These are phyloP conservation scores for Cygnus atratus DNA, from an alignment of 2,113 vertebrate genomes.

Conservation along the genomic window DNA sequence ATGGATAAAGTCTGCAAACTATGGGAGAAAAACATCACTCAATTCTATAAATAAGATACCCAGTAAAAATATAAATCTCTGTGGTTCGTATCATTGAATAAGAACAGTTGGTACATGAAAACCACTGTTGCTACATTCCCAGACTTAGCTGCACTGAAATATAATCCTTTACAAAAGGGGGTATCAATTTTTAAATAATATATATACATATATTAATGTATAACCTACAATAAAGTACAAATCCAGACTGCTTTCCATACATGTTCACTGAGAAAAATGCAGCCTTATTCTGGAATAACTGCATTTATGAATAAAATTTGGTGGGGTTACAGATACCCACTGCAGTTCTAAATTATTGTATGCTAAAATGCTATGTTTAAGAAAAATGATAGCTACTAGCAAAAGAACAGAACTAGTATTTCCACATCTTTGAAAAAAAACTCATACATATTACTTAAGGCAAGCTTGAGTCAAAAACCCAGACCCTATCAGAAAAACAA, in stretches of 20 bases:
- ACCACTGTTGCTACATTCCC: background rate
- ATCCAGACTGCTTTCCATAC: background rate
- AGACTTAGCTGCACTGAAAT: background rate
- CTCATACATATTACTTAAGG: background rate
- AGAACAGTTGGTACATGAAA: background rate
- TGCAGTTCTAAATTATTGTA: background rate
- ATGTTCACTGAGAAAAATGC: background rate
- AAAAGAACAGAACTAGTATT: background rate
- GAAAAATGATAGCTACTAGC: background rate
- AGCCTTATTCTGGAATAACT: background rate
- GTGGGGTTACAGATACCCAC: background rate
- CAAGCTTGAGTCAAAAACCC: fast-evolving
- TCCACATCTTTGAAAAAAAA: background rate
- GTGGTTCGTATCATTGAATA: background rate
- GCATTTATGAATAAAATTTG: background rate
- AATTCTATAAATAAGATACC: background rate
- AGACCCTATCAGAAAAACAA: too few relatives aligned
- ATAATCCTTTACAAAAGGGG: background rate
- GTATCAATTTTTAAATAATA: background rate
- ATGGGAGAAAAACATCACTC: background rate
- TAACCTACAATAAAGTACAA: background rate
- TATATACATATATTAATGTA: background rate
- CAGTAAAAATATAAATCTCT: background rate
- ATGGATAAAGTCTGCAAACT: background rate
- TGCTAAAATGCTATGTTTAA: background rate